A percentile compares a stretch with the other conserved stretches of the same genome.
phyloP scores from a whole-genome alignment of 1,140 invertebrate species.

The Ctenoplectra terminalis region DNA sequence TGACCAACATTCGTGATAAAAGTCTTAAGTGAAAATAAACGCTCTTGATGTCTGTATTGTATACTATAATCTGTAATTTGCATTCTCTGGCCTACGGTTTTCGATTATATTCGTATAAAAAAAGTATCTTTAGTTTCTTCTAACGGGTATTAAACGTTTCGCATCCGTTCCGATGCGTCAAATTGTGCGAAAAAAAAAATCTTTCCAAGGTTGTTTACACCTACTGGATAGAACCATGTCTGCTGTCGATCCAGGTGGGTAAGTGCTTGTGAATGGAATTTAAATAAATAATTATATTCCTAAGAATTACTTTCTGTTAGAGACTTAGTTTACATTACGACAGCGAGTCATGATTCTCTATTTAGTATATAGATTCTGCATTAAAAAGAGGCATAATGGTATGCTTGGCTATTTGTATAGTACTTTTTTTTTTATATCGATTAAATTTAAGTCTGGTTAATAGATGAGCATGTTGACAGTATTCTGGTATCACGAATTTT shows the following conservation, averaged over 20 bases:
- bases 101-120: not conserved
- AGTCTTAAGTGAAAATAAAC: not conserved
- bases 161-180: constrained; percentile 18
- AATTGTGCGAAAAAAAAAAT: constrained; percentile 53
- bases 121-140: constrained; percentile 28
- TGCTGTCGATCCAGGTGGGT: constrained; percentile 80
- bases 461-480: constrained; percentile 55
- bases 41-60: not conserved
- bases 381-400: constrained; percentile 37
- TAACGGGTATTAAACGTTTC: constrained; percentile 8
- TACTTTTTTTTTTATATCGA: constrained; percentile 31
- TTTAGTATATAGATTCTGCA: constrained; percentile 50
- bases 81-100: not conserved
- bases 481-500: constrained; percentile 11
- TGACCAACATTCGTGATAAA: constrained; percentile 8
- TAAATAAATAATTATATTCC: constrained; percentile 35
- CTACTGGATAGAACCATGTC: constrained; percentile 79
- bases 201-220: constrained; percentile 70
- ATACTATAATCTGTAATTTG: not conserved
- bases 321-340: constrained; percentile 48
- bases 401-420: constrained; percentile 58
- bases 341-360: constrained; percentile 28
- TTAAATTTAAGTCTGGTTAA: constrained; percentile 30
- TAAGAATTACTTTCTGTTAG: constrained; percentile 53
- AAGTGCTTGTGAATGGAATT: constrained; percentile 73